phyloP scores from a whole-genome alignment of 2,113 vertebrate species.

The Gavia stellata region DNA sequence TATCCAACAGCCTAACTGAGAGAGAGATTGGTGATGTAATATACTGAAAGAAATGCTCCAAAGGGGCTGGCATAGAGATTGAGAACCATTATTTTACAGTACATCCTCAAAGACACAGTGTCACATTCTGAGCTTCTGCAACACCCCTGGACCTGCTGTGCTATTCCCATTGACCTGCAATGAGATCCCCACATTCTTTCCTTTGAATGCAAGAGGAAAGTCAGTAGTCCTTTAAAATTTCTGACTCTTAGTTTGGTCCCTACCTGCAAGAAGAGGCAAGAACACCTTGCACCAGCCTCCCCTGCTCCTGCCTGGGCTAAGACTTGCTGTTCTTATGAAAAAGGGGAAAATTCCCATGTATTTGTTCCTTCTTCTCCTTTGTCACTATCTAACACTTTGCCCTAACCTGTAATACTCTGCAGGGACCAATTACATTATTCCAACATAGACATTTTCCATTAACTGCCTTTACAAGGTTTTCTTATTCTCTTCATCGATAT shows the following conservation, averaged over 20 bases:
- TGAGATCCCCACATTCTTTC: neutral
- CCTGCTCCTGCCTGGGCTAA: neutral
- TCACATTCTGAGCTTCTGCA: neutral
- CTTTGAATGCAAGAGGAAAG: neutral
- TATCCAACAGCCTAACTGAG: neutral
- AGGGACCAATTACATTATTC: conserved; percentile 65
- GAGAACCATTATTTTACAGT: neutral
- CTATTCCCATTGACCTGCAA: neutral
- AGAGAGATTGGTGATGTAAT: neutral
- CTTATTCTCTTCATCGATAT: conserved; percentile 10
- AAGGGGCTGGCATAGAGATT: neutral
- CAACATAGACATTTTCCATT: conserved; percentile 58
- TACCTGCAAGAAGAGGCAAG: neutral
- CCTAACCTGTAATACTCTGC: conserved; percentile 46
- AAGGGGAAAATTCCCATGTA: neutral
- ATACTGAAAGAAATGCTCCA: neutral
- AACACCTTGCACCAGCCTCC: neutral
- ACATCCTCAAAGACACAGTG: neutral
- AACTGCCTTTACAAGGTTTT: conserved; percentile 28
- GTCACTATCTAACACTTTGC: conserved; percentile 6
- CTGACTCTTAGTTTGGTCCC: neutral
- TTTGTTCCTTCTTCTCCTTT: neutral
- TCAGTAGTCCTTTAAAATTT: neutral
- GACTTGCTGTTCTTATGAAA: neutral
- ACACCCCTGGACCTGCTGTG: neutral